Base-by-base conservation (phyloP, 2,797 vertebrate species). In the Orestias chungarensis region DNA sequence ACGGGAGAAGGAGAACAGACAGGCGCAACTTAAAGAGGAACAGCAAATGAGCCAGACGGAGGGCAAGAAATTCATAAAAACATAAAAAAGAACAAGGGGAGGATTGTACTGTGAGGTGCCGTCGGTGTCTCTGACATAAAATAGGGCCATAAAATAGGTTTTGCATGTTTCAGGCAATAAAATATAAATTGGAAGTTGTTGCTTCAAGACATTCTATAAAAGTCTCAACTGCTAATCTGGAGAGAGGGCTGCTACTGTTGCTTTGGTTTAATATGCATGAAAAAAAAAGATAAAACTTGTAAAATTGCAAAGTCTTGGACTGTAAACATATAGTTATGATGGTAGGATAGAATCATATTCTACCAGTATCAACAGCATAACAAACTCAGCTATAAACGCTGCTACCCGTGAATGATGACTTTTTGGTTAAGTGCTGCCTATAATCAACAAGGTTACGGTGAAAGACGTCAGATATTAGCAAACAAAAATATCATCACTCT, bases 131-230 rank as follows among this genome's bases (percentile, higher is more conserved):
- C 29, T 25, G 49, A 74, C 79, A 86, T 86, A 79, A n/a, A 40
- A 50, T n/a, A 79, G 75, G 50, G 20, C 64, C 66, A 69, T 82
- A 74, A 73, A 68, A 79, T 25, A 29, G 38, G 29, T 68, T 80
- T 74, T 71, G 68, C 64, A 75, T 73, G 85, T 82, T 80, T 77
- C 66, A 73, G 55, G 66, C 66, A 74, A 76, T 82, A 68, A 81
- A 90, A 43, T 65, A 71, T 38, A 85, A 81, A 87, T 82, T 87
- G 79, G 65, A 74, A 74, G 82, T 65, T 73, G 73, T 74, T 44
- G 70, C 81, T 75, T 82, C 2, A 66, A 82, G 79, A 69, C 23
- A 47, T 27, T 59, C 50, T 54, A 57, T 84, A 73, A 78, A 68
- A 29, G 68, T 73, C 62, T 42, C 25, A 10, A 74, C 31, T 75